These are phyloP conservation scores for Metallyticus violacea DNA, from an alignment of 2,888 invertebrate genomes.

Conservation along the genomic window DNA sequence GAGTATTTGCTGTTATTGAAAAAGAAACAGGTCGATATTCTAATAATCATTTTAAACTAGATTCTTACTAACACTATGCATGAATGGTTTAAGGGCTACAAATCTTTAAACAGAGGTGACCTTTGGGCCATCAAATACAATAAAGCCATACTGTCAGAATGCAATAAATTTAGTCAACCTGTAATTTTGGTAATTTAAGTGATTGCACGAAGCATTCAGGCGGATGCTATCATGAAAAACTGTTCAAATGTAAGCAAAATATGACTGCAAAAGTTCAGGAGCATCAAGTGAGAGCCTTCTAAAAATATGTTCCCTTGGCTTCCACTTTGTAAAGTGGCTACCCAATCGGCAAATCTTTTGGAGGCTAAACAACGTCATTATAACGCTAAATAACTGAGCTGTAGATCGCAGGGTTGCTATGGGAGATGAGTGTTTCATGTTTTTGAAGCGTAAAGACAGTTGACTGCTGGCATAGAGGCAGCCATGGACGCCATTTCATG, in stretches of 20 bases:
- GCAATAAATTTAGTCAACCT: neutral
- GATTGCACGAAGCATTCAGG: neutral
- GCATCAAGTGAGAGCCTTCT: neutral
- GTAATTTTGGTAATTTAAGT: too few relatives aligned
- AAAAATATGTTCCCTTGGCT: neutral
- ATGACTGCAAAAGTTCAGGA: neutral
- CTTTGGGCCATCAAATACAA: too few relatives aligned
- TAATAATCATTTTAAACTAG: too few relatives aligned
- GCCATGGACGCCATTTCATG: neutral
- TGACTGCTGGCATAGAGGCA: neutral
- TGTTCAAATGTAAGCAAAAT: neutral
- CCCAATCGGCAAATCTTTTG: neutral
- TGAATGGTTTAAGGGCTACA: too few relatives aligned
- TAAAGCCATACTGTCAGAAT: too few relatives aligned
- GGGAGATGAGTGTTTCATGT: conserved; percentile 24
- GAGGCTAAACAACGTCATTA: conserved; percentile 13
- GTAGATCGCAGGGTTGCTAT: conserved; percentile 24
- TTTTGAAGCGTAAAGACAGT: conserved; percentile 21
- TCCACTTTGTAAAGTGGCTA: neutral
- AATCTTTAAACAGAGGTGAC: too few relatives aligned
- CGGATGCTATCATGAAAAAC: neutral
- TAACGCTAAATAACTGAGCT: conserved; percentile 29
- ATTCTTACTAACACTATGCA: too few relatives aligned
- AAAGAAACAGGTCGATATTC: too few relatives aligned
- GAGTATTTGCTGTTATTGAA: too few relatives aligned